phyloP scores from a whole-genome alignment of 2,888 invertebrate species.

The Cheiracanthium punctorium region DNA sequence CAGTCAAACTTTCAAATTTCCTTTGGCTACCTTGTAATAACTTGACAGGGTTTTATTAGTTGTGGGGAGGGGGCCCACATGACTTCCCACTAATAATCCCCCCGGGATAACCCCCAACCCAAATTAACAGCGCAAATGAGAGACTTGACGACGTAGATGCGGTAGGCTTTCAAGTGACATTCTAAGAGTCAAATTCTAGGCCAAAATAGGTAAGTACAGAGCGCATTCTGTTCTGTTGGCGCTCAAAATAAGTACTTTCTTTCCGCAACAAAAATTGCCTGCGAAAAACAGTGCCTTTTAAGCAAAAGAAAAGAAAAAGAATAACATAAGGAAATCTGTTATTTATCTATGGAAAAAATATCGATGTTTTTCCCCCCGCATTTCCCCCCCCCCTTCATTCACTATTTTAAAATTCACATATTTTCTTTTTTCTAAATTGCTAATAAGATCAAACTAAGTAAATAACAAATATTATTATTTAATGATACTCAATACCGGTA shows the following conservation, averaged over 20 bases:
- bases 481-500: too few species aligned
- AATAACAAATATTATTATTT: too few species aligned
- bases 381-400: too few species aligned
- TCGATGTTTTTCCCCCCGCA: too few species aligned
- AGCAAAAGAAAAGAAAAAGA: too few species aligned
- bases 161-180: constrained; percentile 45
- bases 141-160: constrained; percentile 37
- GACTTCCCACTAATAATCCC: constrained; percentile 45
- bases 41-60: constrained; percentile 64
- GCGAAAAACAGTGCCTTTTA: too few species aligned
- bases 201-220: background rate
- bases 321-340: too few species aligned
- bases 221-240: background rate
- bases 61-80: constrained; percentile 24
- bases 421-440: too few species aligned
- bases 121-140: constrained; percentile 60
- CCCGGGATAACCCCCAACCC: constrained; percentile 34
- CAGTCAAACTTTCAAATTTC: constrained; percentile 22
- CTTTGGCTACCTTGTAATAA: constrained; percentile 15
- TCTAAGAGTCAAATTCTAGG: background rate
- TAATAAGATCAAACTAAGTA: too few species aligned
- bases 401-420: too few species aligned
- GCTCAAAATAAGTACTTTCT: background rate
- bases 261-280: background rate
- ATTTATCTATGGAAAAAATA: too few species aligned